Percentiles rank a stretch among this genome's conserved stretches.
These are phyloP conservation scores for Eubasilissa splendida DNA, from an alignment of 2,888 invertebrate genomes.

Conservation along the genomic window DNA sequence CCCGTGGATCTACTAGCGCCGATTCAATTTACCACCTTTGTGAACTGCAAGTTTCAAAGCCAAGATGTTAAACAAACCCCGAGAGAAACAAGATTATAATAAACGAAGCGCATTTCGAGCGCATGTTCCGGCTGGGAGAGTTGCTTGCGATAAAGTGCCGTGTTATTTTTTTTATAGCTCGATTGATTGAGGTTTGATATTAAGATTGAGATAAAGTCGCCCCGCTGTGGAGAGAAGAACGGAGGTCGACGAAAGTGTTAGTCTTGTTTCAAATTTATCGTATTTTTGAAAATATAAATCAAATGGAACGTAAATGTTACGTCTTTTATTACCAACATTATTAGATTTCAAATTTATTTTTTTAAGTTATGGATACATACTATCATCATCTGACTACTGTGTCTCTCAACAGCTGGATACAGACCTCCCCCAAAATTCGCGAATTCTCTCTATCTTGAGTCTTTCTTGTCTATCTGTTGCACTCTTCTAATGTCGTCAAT, in stretches of 20 bases:
- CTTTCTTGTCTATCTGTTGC: no score
- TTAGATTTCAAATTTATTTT: no score
- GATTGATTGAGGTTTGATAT: not conserved
- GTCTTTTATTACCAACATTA: no score
- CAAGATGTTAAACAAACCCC: not conserved
- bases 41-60: not conserved
- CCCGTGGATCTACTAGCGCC: not conserved
- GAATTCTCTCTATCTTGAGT: no score
- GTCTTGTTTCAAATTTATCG: no score
- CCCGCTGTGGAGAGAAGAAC: not conserved
- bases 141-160: not conserved
- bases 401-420: no score
- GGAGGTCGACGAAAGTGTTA: not conserved
- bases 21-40: slow-evolving; percentile 11
- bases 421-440: no score
- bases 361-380: no score
- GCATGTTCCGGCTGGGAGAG: not conserved
- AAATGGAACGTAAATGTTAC: no score
- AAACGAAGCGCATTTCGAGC: not conserved
- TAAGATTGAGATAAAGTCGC: not conserved
- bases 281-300: no score
- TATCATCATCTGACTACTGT: no score
- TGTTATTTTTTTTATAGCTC: not conserved
- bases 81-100: not conserved
- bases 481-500: no score